These are phyloP conservation scores for Alosa sapidissima DNA, from an alignment of 2,797 vertebrate genomes.

Conservation along the genomic window DNA sequence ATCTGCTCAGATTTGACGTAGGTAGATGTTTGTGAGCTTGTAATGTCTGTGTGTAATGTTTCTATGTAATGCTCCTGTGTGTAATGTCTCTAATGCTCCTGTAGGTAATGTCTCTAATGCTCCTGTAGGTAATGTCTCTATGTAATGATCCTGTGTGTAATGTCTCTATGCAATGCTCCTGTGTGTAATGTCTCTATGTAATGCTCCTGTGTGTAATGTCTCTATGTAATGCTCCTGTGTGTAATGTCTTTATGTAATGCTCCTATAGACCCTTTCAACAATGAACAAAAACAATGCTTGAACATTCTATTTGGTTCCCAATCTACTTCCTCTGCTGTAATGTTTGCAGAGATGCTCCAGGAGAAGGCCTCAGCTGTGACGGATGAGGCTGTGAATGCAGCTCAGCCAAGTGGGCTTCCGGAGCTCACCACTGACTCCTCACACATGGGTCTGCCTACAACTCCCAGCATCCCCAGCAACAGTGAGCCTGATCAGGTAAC, in stretches of 20 bases:
- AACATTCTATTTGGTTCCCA: no score
- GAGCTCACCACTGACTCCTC: slow-evolving; percentile 78
- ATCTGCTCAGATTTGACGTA: not conserved
- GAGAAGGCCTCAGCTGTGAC: slow-evolving; percentile 90
- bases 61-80: not conserved
- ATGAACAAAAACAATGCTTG: no score
- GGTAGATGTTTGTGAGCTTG: not conserved
- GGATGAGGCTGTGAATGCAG: slow-evolving; percentile 83
- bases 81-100: no score
- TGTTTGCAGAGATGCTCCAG: slow-evolving; percentile 90
- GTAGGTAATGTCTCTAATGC: no score
- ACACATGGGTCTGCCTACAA: slow-evolving; percentile 75
- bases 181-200: no score
- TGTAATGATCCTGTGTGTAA: not conserved
- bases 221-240: not conserved
- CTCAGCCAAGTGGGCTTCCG: slow-evolving; percentile 73
- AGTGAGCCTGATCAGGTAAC: slow-evolving; percentile 87
- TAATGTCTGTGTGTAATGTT: no score
- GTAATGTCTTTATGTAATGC: no score
- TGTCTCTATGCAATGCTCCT: no score
- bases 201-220: not conserved
- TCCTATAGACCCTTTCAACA: no score
- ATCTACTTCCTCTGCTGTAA: not conserved
- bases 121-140: not conserved
- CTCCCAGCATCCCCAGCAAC: slow-evolving; percentile 78